phyloP scores from a whole-genome alignment of 2,113 vertebrate genomes.

The Nettapus auritus region DNA sequence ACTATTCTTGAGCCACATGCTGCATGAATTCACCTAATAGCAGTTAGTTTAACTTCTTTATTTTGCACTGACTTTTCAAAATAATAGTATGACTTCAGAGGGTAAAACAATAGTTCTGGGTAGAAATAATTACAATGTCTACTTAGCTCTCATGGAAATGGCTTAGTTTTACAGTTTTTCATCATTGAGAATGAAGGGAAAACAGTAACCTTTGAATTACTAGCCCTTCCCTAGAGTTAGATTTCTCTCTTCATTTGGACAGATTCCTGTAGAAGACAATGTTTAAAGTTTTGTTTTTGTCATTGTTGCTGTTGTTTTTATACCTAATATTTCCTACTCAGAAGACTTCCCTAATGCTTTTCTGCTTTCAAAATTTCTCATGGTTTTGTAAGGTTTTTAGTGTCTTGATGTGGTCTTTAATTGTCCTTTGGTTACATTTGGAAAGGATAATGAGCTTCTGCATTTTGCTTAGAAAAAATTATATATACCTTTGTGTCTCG shows the following conservation, averaged over 20 bases:
- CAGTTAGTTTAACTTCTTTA: not conserved
- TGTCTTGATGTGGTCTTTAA: not conserved
- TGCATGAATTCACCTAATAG: not conserved
- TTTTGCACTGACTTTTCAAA: not conserved
- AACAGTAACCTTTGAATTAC: not conserved
- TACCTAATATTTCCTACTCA: not conserved
- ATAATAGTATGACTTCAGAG: not conserved
- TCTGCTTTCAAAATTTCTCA: not conserved
- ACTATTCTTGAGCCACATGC: not conserved
- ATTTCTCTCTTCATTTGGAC: not conserved
- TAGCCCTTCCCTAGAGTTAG: not conserved
- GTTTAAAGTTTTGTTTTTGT: not conserved
- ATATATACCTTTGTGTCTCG: not conserved
- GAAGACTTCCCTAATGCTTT: not conserved
- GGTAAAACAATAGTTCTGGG: not conserved
- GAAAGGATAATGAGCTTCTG: not conserved
- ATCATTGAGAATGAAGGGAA: not conserved
- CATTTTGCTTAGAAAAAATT: not conserved
- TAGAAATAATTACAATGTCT: not conserved
- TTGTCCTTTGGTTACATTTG: not conserved
- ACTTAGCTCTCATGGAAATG: not conserved
- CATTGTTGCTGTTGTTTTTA: not conserved
- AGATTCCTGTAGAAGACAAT: not conserved
- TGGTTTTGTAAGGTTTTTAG: not conserved
- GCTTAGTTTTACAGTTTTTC: not conserved